Base-by-base conservation (phyloP, 1,140 invertebrate species). In the Drosophila burlai region DNA sequence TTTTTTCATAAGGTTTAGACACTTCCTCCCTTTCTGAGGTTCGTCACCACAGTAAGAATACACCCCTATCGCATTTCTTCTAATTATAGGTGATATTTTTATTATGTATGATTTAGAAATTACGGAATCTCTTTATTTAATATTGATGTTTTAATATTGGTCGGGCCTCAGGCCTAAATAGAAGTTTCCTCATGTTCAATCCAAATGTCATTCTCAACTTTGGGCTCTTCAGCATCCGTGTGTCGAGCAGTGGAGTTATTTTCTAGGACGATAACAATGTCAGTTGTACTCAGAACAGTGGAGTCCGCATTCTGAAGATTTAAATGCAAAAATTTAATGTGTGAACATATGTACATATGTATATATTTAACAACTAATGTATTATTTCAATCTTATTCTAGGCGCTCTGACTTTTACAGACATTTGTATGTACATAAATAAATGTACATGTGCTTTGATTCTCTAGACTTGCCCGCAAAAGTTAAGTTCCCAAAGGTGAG, bases 201-300 rank as follows among this genome's bases (percentile, higher is more conserved):
- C 64, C 26, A 58, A 45, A 47, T 66, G 29, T 34, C 34, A 16
- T 49, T 76, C 10, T 52, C 45, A 16, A 69, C 45, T 58, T 76
- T 72, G 11, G 69, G 38, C 4, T 60, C 67, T 8, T 72, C 69
- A 11, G 26, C 47, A 38, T 60, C 45, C 0, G 54, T 47, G n/a
- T 52, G 49, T n/a, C 36, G 61, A 15, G 40, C 50, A 76, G n/a
- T 57, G 31, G 67, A 47, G n/a, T 54, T 84, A 52, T 85, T 85
- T 36, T 81, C 78, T 5, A 84, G 43, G 11, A 84, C 78, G 13
- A 84, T 84, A 18, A 84, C 82, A 60, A 85, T 84, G 38, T 85
- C 83, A 16, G 82, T 84, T 18, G 72, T 81, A 40, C 59, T 81
- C 11, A 84, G 67, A 3, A 85, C 31, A 0, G 82, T 63, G 9